Conservation (phyloP, 2,888 invertebrate species). For the Thymelicus sylvestris region DNA sequence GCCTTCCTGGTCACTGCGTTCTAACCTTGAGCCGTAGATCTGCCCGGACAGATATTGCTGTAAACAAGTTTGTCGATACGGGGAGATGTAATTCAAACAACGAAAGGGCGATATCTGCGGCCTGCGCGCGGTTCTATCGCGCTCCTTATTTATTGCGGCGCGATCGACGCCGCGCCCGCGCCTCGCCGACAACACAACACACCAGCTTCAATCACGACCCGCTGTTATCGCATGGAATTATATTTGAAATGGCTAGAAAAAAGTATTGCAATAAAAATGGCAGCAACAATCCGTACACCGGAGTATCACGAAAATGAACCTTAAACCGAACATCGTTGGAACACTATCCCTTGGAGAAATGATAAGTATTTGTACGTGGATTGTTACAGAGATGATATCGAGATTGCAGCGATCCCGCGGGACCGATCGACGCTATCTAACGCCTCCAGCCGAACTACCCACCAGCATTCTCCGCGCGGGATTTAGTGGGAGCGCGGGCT, state of each 20-base stretch:
- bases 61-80: conserved; percentile 36
- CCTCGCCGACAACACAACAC: conserved; percentile 46
- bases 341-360: background rate
- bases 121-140: conserved; percentile 53
- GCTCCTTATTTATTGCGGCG: conserved; percentile 60
- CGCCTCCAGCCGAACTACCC: conserved; percentile 22
- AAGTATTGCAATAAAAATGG: conserved; percentile 6
- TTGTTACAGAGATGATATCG: conserved; percentile 20
- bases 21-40: conserved; percentile 15
- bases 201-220: conserved; percentile 45
- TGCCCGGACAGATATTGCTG: conserved; percentile 32
- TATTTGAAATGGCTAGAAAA: conserved; percentile 8
- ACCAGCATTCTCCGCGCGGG: conserved; percentile 11
- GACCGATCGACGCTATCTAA: conserved; percentile 18
- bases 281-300: background rate
- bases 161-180: conserved; percentile 37
- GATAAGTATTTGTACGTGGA: conserved; percentile 11
- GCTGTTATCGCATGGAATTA: conserved; percentile 36
- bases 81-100: conserved; percentile 49
- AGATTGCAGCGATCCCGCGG: conserved; percentile 17
- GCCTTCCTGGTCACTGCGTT: background rate
- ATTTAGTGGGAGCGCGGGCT: conserved; percentile 23
- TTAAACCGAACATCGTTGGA: background rate
- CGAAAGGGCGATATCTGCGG: conserved; percentile 46
- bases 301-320: background rate